Evolutionary conservation across 2,888 invertebrate species (phyloP).

Genomic region (Xestia sexstrigata): DNA sequence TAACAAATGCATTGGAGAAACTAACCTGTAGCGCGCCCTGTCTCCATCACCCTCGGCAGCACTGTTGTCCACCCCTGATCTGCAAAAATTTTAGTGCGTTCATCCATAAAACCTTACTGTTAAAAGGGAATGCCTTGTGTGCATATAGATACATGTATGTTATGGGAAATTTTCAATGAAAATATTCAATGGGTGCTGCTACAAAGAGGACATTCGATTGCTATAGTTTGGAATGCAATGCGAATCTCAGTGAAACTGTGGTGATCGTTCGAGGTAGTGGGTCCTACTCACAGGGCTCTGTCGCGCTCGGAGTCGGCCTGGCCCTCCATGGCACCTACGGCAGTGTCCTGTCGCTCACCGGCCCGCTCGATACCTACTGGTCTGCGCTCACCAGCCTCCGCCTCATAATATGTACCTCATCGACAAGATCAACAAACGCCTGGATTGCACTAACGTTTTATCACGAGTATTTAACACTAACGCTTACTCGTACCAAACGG

Average conservation of each 20-base stretch:
- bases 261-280: not conserved
- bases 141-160: not conserved
- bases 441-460: not conserved
- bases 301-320: slow-evolving; percentile 72
- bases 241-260: too few relatives aligned
- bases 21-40: slow-evolving; percentile 79
- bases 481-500: slow-evolving; percentile 10
- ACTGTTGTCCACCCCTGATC: slow-evolving; percentile 78
- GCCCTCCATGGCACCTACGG: slow-evolving; percentile 68
- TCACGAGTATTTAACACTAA: slow-evolving; percentile 12
- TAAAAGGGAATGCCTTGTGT: not conserved
- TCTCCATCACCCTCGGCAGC: slow-evolving; percentile 83
- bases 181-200: not conserved
- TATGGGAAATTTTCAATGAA: not conserved
- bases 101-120: not conserved
- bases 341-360: not conserved
- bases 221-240: not conserved
- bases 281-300: slow-evolving; percentile 68
- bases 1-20: slow-evolving; percentile 32
- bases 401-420: slow-evolving; percentile 28
- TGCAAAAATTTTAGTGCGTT: slow-evolving; percentile 50
- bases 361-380: not conserved
- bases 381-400: slow-evolving; percentile 12
- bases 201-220: not conserved
- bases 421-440: slow-evolving; percentile 16